Evolutionary conservation across 2,113 vertebrate genomes (phyloP), one percentile per base, ranked within the genome.

Genomic region (Rhadina sibilatrix): DNA sequence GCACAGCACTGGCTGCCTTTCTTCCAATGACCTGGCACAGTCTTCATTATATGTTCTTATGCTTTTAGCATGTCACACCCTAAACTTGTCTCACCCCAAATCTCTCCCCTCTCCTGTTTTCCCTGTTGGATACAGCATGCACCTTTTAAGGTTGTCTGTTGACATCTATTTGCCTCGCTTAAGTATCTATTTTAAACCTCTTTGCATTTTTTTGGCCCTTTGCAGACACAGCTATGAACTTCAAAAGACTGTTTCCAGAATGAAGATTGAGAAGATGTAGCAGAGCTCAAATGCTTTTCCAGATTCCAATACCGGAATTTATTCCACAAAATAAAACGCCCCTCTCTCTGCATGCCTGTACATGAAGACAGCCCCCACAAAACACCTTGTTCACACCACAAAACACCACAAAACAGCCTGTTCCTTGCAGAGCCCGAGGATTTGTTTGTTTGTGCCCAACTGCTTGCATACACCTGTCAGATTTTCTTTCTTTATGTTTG

Each of bases 321-420:
- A 15, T 42, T n/a, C 25, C 25, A 11, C 21, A 8, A 61, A 53
- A 40, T 25, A 3, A 0, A n/a, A 30, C 1, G 0, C 28, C 37
- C 24, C 52, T 74, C 38, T 66, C 40, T 54, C 61, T 64, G 27
- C n/a, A 21, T 57, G 60, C 20, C 54, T 49, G 46, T 46, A 21
- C 25, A 2, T 27, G 72, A 56, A 64, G 83, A 53, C 56, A 83
- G 19, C 33, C 23, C 8, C 63, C 80, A 37, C 42, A 49, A 68
- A 81, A 61, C 31, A 49, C n/a, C n/a, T n/a, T n/a, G n/a, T n/a
- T n/a, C n/a, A n/a, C n/a, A n/a, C n/a, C n/a, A n/a, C n/a, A n/a
- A n/a, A n/a, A n/a, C n/a, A n/a, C n/a, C n/a, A n/a, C n/a, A n/a
- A n/a, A n/a, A n/a, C 8, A 44, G 83, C 54, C 71, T 83, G 33